phyloP scores from a whole-genome alignment of 2,113 vertebrate genomes.

The Tiliqua scincoides region DNA sequence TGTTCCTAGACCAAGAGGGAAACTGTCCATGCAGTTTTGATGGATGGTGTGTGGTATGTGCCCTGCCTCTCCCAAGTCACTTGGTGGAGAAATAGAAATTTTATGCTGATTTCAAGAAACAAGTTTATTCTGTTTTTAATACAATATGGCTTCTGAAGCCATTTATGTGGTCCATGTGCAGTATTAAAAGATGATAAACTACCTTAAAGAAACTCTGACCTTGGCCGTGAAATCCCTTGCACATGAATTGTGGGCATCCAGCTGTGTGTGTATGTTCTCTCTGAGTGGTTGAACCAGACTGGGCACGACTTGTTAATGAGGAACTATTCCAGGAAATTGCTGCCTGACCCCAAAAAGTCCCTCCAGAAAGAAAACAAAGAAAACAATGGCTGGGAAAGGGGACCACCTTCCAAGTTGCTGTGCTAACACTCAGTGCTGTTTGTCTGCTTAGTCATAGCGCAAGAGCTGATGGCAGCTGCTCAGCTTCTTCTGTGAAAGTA shows the following conservation, averaged over 20 bases:
- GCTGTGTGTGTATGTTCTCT: not conserved
- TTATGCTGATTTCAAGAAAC: not conserved
- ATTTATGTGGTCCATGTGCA: not conserved
- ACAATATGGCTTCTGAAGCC: not conserved
- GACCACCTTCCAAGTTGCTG: not conserved
- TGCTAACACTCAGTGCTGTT: slow-evolving; percentile 33
- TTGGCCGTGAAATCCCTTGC: not conserved
- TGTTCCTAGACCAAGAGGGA: not conserved
- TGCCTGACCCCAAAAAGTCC: not conserved
- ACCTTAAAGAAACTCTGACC: not conserved
- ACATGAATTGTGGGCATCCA: not conserved
- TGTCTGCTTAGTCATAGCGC: not conserved
- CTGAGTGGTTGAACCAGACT: not conserved
- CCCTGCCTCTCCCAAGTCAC: not conserved
- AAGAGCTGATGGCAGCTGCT: not conserved
- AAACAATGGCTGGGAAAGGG: slow-evolving; percentile 16
- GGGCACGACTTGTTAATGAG: not conserved
- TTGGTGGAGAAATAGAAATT: not conserved
- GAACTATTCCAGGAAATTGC: not conserved
- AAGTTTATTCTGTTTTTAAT: slow-evolving; percentile 2
- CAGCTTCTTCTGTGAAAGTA: not conserved
- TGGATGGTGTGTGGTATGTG: not conserved
- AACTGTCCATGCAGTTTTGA: not conserved
- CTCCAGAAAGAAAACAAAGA: not conserved
- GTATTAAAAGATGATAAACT: slow-evolving; percentile 7